Conservation (phyloP, 2,888 invertebrate species). For the Serripes groenlandicus region DNA sequence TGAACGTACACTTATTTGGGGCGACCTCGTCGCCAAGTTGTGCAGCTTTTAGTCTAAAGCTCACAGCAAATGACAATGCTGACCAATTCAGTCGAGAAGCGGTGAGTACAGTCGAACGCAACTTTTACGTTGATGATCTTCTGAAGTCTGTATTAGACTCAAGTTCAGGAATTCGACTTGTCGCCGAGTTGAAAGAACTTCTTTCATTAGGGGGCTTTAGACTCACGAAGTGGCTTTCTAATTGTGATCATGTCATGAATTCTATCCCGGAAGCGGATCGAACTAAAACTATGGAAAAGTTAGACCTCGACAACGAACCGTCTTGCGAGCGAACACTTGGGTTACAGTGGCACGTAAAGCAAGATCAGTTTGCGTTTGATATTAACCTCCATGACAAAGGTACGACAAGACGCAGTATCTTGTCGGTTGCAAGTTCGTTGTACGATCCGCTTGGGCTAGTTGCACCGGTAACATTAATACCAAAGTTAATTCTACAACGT, state of each 20-base stretch:
- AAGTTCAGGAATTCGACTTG: conserved; percentile 22
- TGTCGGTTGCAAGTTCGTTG: conserved; percentile 19
- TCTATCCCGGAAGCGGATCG: conserved; percentile 36
- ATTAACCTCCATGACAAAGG: conserved; percentile 19
- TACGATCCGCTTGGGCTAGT: conserved; percentile 27
- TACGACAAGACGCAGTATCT: conserved; percentile 26
- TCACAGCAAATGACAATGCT: conserved; percentile 30
- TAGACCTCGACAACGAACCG: conserved; percentile 19
- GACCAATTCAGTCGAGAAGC: conserved; percentile 26
- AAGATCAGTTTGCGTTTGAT: conserved; percentile 4
- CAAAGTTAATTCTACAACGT: neutral
- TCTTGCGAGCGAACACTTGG: conserved; percentile 29
- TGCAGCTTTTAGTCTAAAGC: conserved; percentile 25
- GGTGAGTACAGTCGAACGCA: conserved; percentile 28
- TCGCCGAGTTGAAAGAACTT: conserved; percentile 33
- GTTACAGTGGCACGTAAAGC: conserved; percentile 25
- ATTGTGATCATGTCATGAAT: conserved; percentile 33
- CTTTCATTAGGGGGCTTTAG: conserved; percentile 25
- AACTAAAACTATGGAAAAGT: conserved; percentile 24
- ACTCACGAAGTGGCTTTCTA: conserved; percentile 49
- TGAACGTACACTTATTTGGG: conserved; percentile 40
- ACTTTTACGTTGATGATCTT: conserved; percentile 59
- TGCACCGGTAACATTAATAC: conserved; percentile 11
- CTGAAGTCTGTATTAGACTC: conserved; percentile 39
- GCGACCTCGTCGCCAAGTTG: conserved; percentile 41